Percentiles rank a stretch among this genome's conserved stretches.
phyloP scores from a whole-genome alignment of 2,888 invertebrate species.

The Mythimna impura region DNA sequence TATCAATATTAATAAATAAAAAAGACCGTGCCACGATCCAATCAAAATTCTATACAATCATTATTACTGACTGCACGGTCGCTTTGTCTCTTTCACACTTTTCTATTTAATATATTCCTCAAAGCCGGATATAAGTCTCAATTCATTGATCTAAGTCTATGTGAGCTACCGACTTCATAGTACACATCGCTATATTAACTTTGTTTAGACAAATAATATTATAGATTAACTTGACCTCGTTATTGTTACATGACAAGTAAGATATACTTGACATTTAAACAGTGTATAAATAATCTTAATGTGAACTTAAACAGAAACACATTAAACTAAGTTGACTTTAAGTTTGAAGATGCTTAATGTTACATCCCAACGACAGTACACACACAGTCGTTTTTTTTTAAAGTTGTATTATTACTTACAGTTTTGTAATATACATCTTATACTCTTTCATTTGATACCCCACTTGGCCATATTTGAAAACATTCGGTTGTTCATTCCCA shows the following conservation, averaged over 20 bases:
- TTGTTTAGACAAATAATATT: constrained; percentile 33
- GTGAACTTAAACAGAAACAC: constrained; percentile 26
- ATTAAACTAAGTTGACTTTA: neutral
- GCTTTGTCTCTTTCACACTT: too few species aligned
- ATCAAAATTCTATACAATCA: too few species aligned
- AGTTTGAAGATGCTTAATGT: neutral
- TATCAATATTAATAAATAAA: too few species aligned
- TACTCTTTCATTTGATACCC: too few species aligned
- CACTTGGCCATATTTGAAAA: too few species aligned
- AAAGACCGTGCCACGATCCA: too few species aligned
- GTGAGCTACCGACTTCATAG: neutral
- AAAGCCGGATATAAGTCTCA: neutral
- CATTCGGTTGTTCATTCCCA: too few species aligned
- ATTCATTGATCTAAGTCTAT: neutral
- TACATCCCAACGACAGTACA: neutral
- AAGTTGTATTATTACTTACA: neutral
- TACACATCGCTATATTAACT: constrained; percentile 18
- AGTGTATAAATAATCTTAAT: constrained; percentile 3
- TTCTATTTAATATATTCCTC: too few species aligned
- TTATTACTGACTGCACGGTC: too few species aligned
- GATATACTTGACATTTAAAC: constrained; percentile 18
- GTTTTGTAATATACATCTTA: too few species aligned
- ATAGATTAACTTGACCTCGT: constrained; percentile 28
- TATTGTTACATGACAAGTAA: constrained; percentile 14
- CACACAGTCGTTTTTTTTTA: neutral